Conservation (phyloP, 2,888 invertebrate genomes). For the Pseudanteris insignis region DNA sequence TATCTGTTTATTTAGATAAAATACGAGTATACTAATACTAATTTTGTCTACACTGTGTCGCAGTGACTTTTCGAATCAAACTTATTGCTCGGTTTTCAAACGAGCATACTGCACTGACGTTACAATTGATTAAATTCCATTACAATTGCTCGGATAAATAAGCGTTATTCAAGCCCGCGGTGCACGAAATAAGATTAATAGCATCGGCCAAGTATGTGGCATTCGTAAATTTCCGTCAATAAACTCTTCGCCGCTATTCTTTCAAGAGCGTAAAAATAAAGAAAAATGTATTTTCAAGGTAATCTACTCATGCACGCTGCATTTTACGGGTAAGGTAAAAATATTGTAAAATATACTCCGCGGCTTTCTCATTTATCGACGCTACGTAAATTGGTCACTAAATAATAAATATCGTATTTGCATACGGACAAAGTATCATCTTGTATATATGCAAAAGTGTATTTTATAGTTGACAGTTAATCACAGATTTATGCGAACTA, state of each 20-base stretch:
- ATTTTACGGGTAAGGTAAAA: slow-evolving; percentile 21
- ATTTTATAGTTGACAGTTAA: too few species aligned
- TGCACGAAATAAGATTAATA: slow-evolving; percentile 10
- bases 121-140: too few species aligned
- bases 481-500: too few species aligned
- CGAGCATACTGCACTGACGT: too few species aligned
- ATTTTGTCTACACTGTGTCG: too few species aligned
- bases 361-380: slow-evolving; percentile 21
- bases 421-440: slow-evolving; percentile 23
- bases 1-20: too few species aligned
- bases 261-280: slow-evolving; percentile 9
- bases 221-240: slow-evolving; percentile 29
- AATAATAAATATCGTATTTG: slow-evolving; percentile 25
- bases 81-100: too few species aligned
- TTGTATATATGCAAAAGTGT: too few species aligned
- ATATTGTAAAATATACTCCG: slow-evolving; percentile 28
- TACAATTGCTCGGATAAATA: too few species aligned
- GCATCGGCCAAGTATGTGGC: slow-evolving; percentile 5
- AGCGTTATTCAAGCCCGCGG: too few species aligned
- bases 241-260: slow-evolving; percentile 22
- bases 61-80: too few species aligned
- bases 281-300: slow-evolving; percentile 33
- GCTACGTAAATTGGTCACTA: slow-evolving; percentile 24
- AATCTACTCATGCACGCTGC: slow-evolving; percentile 15
- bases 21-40: too few species aligned